Conservation (phyloP, 2,797 vertebrate genomes). For the Sebastes melanostomus region DNA sequence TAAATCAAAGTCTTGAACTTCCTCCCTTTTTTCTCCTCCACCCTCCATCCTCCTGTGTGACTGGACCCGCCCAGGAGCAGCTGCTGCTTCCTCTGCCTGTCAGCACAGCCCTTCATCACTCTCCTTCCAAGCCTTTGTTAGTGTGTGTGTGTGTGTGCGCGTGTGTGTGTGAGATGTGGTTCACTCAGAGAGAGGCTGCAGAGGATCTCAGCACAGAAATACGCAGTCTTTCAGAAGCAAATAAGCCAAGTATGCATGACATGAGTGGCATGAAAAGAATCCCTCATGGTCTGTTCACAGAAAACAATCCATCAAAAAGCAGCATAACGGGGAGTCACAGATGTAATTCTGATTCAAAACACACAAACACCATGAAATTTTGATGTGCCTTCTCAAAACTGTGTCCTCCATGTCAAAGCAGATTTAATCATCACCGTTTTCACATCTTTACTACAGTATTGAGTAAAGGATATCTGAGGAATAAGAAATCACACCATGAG, state of each 20-base stretch:
- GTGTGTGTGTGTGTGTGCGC: slow-evolving; percentile 1
- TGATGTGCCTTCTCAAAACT: background rate
- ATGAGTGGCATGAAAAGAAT: slow-evolving; percentile 52
- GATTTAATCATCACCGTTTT: background rate
- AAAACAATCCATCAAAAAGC: slow-evolving; percentile 20
- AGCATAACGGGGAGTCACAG: background rate
- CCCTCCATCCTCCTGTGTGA: slow-evolving; percentile 48
- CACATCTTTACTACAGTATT: background rate
- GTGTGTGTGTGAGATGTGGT: slow-evolving; percentile 22
- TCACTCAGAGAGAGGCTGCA: slow-evolving; percentile 40
- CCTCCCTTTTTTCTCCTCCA: slow-evolving; percentile 33
- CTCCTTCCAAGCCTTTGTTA: slow-evolving; percentile 44
- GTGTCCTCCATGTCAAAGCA: background rate
- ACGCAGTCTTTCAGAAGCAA: slow-evolving; percentile 32
- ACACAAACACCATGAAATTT: background rate
- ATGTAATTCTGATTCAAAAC: slow-evolving; percentile 14
- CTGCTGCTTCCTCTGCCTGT: slow-evolving; percentile 74
- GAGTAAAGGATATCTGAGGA: background rate
- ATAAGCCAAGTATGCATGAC: slow-evolving; percentile 45
- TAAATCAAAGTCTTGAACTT: slow-evolving; percentile 59
- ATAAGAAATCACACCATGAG: background rate
- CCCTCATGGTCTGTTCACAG: slow-evolving; percentile 18
- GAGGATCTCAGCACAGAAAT: slow-evolving; percentile 32
- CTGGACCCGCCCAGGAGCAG: slow-evolving; percentile 68
- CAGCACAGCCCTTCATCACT: slow-evolving; percentile 67